These are phyloP conservation scores for Tetrapedia diversipes DNA, from an alignment of 2,888 invertebrate species.

Conservation along the genomic window DNA sequence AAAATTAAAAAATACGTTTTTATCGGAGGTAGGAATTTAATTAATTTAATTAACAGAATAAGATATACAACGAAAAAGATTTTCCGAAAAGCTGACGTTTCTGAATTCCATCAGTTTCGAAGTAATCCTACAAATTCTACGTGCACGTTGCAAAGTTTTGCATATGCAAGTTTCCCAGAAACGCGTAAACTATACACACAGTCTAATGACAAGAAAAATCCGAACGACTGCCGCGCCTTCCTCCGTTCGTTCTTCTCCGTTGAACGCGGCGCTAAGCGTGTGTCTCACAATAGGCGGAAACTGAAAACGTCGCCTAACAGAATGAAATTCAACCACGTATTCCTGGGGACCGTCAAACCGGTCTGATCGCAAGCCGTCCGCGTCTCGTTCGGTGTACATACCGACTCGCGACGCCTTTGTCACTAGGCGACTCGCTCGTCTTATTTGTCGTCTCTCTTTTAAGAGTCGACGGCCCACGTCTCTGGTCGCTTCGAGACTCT, in stretches of 20 bases:
- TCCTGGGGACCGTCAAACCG: slow-evolving; percentile 58
- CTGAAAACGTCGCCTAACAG: slow-evolving; percentile 61
- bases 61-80: too few relatives aligned
- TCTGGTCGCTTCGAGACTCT: slow-evolving; percentile 19
- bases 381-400: slow-evolving; percentile 33
- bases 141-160: too few relatives aligned
- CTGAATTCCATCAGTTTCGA: too few relatives aligned
- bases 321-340: slow-evolving; percentile 61
- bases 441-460: slow-evolving; percentile 58
- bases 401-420: slow-evolving; percentile 60
- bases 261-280: slow-evolving; percentile 15
- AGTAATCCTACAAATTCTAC: too few relatives aligned
- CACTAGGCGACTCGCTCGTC: slow-evolving; percentile 53
- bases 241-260: slow-evolving; percentile 16
- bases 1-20: too few relatives aligned
- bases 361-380: slow-evolving; percentile 58
- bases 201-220: too few relatives aligned
- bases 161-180: too few relatives aligned
- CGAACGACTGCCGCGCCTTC: not conserved
- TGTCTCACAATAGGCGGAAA: slow-evolving; percentile 55
- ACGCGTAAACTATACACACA: too few relatives aligned
- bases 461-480: slow-evolving; percentile 45
- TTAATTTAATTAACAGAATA: too few relatives aligned
- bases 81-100: too few relatives aligned
- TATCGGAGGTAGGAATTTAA: too few relatives aligned